Conservation (phyloP, 2,888 invertebrate species). For the Biston stratarius region DNA sequence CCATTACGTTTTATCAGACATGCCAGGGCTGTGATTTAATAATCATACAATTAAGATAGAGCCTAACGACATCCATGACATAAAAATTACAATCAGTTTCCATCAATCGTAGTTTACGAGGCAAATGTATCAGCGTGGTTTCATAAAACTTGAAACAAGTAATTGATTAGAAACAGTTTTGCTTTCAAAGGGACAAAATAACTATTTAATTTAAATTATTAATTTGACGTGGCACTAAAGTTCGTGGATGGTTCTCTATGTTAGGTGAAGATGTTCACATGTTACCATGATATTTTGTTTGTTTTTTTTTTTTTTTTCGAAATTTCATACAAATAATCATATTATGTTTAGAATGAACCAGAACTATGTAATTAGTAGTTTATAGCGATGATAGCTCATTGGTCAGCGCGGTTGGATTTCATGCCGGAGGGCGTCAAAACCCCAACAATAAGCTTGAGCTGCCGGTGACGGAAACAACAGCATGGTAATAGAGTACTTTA, state of each 20-base stretch:
- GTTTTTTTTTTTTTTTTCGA: too few species aligned
- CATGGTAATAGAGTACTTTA: too few species aligned
- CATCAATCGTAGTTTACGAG: conserved; percentile 13
- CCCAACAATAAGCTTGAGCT: too few species aligned
- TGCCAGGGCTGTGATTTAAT: conserved; percentile 40
- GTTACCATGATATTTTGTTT: too few species aligned
- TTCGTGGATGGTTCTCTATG: not conserved
- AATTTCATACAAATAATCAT: too few species aligned
- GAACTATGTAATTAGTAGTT: too few species aligned
- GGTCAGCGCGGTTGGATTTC: too few species aligned
- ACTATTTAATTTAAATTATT: not conserved
- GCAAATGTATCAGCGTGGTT: conserved; percentile 3
- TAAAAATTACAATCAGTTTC: conserved; percentile 22
- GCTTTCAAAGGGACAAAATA: conserved; percentile 16
- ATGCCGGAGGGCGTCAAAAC: too few species aligned
- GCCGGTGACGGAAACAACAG: too few species aligned
- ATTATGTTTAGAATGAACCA: too few species aligned
- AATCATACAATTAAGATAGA: conserved; percentile 40
- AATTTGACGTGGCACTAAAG: not conserved
- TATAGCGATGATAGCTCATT: too few species aligned
- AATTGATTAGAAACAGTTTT: conserved; percentile 37
- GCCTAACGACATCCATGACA: conserved; percentile 18
- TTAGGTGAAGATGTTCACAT: too few species aligned
- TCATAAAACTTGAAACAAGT: conserved; percentile 23
- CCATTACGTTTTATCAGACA: conserved; percentile 52